Evolutionary conservation across 1,140 invertebrate genomes (phyloP).

Genomic region (Holcopasites calliopsidis): DNA sequence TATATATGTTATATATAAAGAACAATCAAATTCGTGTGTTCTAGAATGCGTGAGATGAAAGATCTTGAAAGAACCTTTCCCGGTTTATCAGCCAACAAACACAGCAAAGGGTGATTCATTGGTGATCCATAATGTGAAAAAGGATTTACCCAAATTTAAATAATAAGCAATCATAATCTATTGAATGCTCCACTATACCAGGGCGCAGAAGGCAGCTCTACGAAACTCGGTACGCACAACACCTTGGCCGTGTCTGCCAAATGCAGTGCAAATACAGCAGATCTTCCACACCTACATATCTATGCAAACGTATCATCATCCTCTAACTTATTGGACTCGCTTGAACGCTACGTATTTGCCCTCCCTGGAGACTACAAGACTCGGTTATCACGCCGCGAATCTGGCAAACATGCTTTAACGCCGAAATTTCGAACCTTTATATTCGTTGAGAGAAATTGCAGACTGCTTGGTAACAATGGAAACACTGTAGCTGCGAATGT

Average conservation of each 20-base stretch:
- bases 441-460: background rate
- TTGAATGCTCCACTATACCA: background rate
- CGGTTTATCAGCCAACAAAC: too few species aligned
- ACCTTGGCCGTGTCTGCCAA: constrained; percentile 63
- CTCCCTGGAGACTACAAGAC: constrained; percentile 37
- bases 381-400: constrained; percentile 21
- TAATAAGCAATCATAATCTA: background rate
- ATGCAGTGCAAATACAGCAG: constrained; percentile 71
- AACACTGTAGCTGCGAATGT: too few species aligned
- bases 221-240: constrained; percentile 14
- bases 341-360: constrained; percentile 44
- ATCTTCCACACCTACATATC: constrained; percentile 50
- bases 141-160: background rate
- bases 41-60: too few species aligned
- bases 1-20: too few species aligned
- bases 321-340: constrained; percentile 57
- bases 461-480: too few species aligned
- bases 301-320: constrained; percentile 58
- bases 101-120: too few species aligned
- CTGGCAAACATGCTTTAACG: constrained; percentile 22
- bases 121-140: too few species aligned
- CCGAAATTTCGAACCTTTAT: background rate
- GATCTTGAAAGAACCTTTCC: too few species aligned
- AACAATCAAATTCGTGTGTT: too few species aligned
- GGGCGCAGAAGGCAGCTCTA: constrained; percentile 5